Evolutionary conservation across 2,888 invertebrate species (phyloP).

Genomic region (Mythimna loreyi): DNA sequence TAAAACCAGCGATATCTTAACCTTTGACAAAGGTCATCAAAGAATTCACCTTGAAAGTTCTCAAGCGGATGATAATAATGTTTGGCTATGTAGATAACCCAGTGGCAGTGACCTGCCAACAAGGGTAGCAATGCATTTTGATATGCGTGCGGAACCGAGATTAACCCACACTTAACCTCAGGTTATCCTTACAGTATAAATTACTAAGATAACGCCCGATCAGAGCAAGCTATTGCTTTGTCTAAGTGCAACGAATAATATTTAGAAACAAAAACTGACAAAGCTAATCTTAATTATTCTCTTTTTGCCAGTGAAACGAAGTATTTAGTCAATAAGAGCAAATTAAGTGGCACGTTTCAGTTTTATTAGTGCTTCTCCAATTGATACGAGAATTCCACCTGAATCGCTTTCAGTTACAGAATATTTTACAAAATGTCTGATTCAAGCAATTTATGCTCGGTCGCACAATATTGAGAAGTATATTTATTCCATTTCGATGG

Average conservation of each 20-base stretch:
- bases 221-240: background rate
- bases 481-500: background rate
- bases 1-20: slow-evolving; percentile 23
- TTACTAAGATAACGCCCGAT: slow-evolving; percentile 24
- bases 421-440: background rate
- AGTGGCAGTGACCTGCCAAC: slow-evolving; percentile 55
- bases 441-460: background rate
- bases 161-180: slow-evolving; percentile 33
- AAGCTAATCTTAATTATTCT: background rate
- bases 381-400: slow-evolving; percentile 10
- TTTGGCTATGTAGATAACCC: slow-evolving; percentile 58
- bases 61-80: slow-evolving; percentile 46
- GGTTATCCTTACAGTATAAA: slow-evolving; percentile 49
- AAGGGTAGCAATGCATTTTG: slow-evolving; percentile 50
- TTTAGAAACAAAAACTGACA: background rate
- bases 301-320: background rate
- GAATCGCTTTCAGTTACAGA: background rate
- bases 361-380: slow-evolving; percentile 15
- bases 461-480: background rate
- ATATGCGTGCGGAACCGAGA: slow-evolving; percentile 44
- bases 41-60: slow-evolving; percentile 39
- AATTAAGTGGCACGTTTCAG: background rate
- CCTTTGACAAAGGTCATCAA: slow-evolving; percentile 43
- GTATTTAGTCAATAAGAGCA: background rate
- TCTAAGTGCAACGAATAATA: background rate